Percentiles rank a stretch among this genome's conserved stretches.
Conservation (phyloP, 1,140 invertebrate species). For the Drosophila burlai region DNA sequence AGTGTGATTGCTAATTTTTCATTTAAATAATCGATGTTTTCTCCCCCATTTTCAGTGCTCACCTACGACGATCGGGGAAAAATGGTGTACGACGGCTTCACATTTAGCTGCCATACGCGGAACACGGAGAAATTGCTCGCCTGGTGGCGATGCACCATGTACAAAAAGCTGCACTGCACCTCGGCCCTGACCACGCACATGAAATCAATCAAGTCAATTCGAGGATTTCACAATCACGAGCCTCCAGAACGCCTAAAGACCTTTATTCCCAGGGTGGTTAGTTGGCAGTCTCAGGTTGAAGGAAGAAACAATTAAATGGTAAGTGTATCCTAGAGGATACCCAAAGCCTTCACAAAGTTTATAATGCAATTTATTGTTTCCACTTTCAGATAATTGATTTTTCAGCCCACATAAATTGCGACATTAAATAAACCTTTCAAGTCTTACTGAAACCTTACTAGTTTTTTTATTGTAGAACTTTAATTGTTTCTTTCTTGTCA, state of each 20-base stretch:
- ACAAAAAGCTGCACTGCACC: slow-evolving; percentile 59
- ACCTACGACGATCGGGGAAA: slow-evolving; percentile 75
- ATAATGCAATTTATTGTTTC: slow-evolving; percentile 3
- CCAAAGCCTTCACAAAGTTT: not conserved
- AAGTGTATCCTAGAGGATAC: not conserved
- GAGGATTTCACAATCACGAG: slow-evolving; percentile 65
- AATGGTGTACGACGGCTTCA: slow-evolving; percentile 57
- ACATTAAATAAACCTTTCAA: slow-evolving; percentile 5
- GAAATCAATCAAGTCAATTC: slow-evolving; percentile 45
- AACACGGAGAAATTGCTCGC: slow-evolving; percentile 45
- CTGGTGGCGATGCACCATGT: slow-evolving; percentile 69
- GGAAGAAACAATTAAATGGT: not conserved
- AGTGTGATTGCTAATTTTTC: not conserved
- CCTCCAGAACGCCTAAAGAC: slow-evolving; percentile 48
- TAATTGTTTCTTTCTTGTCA: not conserved
- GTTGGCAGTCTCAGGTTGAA: not conserved
- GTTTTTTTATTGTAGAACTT: not conserved
- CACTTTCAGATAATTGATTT: slow-evolving; percentile 1
- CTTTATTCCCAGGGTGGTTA: slow-evolving; percentile 55
- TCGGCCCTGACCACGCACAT: slow-evolving; percentile 56
- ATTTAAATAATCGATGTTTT: slow-evolving; percentile 1
- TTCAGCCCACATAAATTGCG: not conserved
- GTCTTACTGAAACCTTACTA: too few species aligned
- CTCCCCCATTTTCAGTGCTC: slow-evolving; percentile 34
- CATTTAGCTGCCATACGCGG: slow-evolving; percentile 55